Base-by-base conservation (phyloP, 2,797 vertebrate genomes). In the Pagetopsis macropterus region DNA sequence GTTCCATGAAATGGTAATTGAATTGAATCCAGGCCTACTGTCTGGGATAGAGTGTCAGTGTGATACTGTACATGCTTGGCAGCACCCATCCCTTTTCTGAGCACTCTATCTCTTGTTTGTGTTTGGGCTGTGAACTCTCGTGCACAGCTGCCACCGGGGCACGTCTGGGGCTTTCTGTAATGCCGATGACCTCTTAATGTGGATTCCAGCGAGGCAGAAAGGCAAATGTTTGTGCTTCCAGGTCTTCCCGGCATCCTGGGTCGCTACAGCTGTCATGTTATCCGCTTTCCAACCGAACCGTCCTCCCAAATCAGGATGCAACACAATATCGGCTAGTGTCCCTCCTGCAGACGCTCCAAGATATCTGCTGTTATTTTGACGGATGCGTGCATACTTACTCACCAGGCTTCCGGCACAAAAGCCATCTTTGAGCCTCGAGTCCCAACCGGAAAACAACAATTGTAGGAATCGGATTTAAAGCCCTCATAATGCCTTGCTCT, bases 141-240 rank as follows among this genome's bases (percentile, higher is more conserved):
- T 62, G 58, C 82, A 87, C 91, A 94, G 91, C 90, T 93, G 93
- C 82, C 84, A 78, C 58, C 60, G 50, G 84, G 77, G 79, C 81
- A 76, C 21, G 59, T 83, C 78, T 79, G 79, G 57, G 70, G 83
- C 66, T 64, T 68, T 65, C 70, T 73, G 75, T 81, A 75, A 88
- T 81, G 88, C 75, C 49, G 49, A 83, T 85, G 88, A 92, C 87
- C 92, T 83, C 88, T 79, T 88, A 90, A 92, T 87, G 91, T 85
- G 83, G 85, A 91, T 90, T 93, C 92, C 90, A 89, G 81, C 65
- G 77, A 89, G 75, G 85, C 89, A 87, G 87, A 85, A 43, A 85
- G 61, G 65, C 81, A 85, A 82, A 93, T 84, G 64, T 92, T 89
- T 81, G 72, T 84, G 63, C 54, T 81, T 62, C 41, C 66, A 78